Evolutionary conservation across 1,140 invertebrate species (phyloP), one percentile per base, ranked within the genome.

Genomic region (Cecropterus lyciades): DNA sequence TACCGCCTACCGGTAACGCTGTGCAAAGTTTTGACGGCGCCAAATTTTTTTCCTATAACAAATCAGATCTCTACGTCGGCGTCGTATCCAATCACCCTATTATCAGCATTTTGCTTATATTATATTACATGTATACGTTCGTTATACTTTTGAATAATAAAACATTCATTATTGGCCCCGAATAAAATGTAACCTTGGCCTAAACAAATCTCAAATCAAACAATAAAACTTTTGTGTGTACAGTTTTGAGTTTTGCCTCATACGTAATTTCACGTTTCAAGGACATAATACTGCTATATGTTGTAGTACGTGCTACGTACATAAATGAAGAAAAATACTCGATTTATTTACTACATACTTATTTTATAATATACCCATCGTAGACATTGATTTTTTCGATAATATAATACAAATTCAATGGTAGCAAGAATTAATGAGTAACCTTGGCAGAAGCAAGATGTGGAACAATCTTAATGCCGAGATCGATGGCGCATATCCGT

Each of bases 401-500:
- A n/a, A n/a, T n/a, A n/a, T 24, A 5, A 24, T 24, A 24, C 20
- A 24, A 24, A 24, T 24, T 24, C 20, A 24, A 24, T 24, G 20
- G 1, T 24, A 5, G 1, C 20, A 24, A 24, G 20, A 24, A 24
- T 24, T 24, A 24, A 5, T 24, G 5, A 24, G 5, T 24, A 73
- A 78, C 82, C 82, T 85, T 81, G 75, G 63, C 71, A 75, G 59
- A 75, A 62, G 72, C 79, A 80, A 75, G 72, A 75, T 70, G 76
- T 85, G 65, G 73, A 77, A 80, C 77, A 77, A 69, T 76, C 68
- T 73, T 69, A 70, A 74, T 66, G 63, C 55, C 16, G 51, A 70
- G 72, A 75, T 76, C 78, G 73, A 75, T 81, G 64, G 66, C 76
- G 72, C 77, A 79, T 70, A 69, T 65, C 70, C 65, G 56, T 46